phyloP scores from a whole-genome alignment of 1,140 invertebrate genomes.

The Hydropsyche tenuis region DNA sequence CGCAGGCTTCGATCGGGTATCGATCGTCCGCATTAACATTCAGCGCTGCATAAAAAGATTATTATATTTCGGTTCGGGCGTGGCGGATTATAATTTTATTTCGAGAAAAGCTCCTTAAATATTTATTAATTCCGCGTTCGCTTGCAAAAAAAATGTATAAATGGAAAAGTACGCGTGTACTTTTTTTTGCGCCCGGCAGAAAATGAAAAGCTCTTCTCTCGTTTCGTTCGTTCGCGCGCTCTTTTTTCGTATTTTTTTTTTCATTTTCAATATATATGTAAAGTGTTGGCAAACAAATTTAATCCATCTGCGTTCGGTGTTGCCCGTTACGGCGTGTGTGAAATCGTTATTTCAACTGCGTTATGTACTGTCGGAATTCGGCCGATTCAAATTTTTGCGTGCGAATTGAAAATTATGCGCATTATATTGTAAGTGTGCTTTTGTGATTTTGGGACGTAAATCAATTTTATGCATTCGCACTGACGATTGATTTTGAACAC shows the following conservation, averaged over 20 bases:
- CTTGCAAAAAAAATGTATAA: neutral
- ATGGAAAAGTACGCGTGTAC: neutral
- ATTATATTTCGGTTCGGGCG: neutral
- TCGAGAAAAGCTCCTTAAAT: conserved; percentile 8
- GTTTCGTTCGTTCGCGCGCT: neutral
- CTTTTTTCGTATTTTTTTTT: neutral
- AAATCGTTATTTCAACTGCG: conserved; percentile 19
- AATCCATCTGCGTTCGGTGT: conserved; percentile 30
- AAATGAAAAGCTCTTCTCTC: conserved; percentile 21
- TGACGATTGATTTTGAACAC: no score
- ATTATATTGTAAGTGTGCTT: neutral
- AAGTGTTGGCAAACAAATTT: conserved; percentile 32
- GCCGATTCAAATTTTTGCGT: neutral
- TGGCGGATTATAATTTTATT: conserved; percentile 8
- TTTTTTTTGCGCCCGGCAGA: neutral
- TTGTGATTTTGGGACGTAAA: no score
- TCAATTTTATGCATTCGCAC: no score
- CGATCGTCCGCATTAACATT: no score
- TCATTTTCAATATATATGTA: conserved; percentile 26
- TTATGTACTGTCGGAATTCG: neutral
- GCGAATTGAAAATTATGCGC: neutral
- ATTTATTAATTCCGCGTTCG: neutral
- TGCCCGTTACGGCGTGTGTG: neutral
- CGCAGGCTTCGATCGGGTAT: no score
- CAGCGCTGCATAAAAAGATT: no score